phyloP scores from a whole-genome alignment of 2,113 vertebrate genomes.

The Orycteropus afer region DNA sequence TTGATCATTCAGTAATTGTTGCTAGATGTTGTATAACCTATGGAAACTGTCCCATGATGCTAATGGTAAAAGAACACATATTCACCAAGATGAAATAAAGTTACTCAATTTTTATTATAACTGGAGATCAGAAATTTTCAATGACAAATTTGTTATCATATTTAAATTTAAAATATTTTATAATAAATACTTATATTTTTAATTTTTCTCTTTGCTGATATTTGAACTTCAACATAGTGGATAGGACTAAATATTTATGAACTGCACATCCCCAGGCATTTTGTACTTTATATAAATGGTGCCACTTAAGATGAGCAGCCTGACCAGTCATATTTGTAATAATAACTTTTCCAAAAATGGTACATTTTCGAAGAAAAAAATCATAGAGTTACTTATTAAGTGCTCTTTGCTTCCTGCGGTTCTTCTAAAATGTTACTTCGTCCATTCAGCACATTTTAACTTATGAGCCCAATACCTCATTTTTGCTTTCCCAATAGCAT shows the following conservation, averaged over 20 bases:
- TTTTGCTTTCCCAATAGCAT: constrained; percentile 41
- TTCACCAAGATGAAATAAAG: background rate
- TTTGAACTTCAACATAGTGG: background rate
- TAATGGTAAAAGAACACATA: background rate
- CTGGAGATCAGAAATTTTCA: background rate
- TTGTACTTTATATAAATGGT: background rate
- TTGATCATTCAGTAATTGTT: background rate
- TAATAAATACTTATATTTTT: background rate
- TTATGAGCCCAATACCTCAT: background rate
- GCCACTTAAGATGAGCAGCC: background rate
- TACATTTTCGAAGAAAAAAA: background rate
- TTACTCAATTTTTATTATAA: background rate
- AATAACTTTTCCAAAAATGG: background rate
- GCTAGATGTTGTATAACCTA: background rate
- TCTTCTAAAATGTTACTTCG: constrained; percentile 44
- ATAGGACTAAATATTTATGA: background rate
- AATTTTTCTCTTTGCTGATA: background rate
- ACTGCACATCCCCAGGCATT: background rate
- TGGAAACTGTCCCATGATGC: background rate
- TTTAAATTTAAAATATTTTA: constrained; percentile 20
- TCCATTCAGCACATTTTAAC: constrained; percentile 44
- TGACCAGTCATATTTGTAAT: background rate
- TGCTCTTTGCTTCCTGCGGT: background rate
- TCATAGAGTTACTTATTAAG: background rate
- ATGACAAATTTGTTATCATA: background rate